Base-by-base conservation (phyloP, 2,113 vertebrate genomes). In the Megaceryle torquata region DNA sequence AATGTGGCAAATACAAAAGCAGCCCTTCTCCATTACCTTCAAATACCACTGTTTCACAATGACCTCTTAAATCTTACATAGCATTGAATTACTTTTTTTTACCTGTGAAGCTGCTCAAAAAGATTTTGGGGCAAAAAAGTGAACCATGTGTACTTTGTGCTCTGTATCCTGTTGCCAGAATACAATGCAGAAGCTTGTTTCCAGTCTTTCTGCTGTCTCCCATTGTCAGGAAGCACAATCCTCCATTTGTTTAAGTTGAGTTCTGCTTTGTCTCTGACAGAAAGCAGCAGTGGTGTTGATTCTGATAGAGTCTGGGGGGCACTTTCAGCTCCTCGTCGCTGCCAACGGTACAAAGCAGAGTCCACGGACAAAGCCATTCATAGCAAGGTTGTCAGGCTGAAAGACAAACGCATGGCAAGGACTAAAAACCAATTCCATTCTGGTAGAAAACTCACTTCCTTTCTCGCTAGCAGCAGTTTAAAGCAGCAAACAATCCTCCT, bases 61-160 rank as follows among this genome's bases (percentile, higher is more conserved):
- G 2, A 60, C 3, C 61, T 68, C n/a, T 77, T 43, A 33, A 76
- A 54, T 41, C 6, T 79, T 29, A 25, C 3, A 0, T 11, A 31
- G 29, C 25, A 69, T 0, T 24, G 50, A 63, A 69, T 21, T 11
- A 0, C 4, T 48, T 29, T 81, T 39, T 89, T 95, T 93, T 95
- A 98, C 98, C 98, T 98, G 86, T 97, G 95, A 93, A 98, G 97
- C 82, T 98, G 98, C 64, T 98, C 96, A 72, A 97, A 95, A 63
- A 98, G 85, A 56, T 98, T 98, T 90, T 64, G 95, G 17, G 98
- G 98, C 80, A 98, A 88, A 94, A 98, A 98, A 35, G 93, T 98
- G 82, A 98, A n/a, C n/a, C 97, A 82, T 0, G 93, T 98, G 11
- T 98, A 98, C 76, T 98, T 98, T 82, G 96, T 97, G 2, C 97